Conservation (phyloP, 1,140 invertebrate genomes). For the Medauroidea extradentata region DNA sequence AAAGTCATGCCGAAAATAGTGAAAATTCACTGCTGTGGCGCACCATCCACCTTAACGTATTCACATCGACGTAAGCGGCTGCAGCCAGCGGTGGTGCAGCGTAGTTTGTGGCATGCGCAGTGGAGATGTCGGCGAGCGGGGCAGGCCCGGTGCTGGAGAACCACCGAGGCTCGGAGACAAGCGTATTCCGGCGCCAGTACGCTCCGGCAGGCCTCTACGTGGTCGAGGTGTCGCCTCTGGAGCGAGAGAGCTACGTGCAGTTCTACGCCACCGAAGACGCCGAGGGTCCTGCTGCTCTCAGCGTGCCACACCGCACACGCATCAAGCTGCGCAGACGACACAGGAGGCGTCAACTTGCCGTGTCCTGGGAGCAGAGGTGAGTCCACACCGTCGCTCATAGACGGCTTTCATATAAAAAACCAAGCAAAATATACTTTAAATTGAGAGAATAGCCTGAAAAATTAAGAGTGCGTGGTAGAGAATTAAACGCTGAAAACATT, state of each 20-base stretch:
- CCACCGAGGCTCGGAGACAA: neutral
- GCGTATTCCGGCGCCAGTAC: conserved; percentile 15
- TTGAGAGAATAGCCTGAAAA: too few relatives aligned
- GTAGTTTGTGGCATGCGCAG: neutral
- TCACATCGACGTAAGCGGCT: too few relatives aligned
- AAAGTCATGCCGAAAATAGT: too few relatives aligned
- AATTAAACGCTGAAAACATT: too few relatives aligned
- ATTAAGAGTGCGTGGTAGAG: too few relatives aligned
- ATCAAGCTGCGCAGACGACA: conserved; percentile 29
- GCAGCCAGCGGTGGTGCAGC: neutral
- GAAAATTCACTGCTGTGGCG: too few relatives aligned
- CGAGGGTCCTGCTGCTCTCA: conserved; percentile 30
- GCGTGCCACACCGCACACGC: conserved; percentile 21
- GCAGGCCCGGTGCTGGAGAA: too few relatives aligned
- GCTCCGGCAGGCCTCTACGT: conserved; percentile 25
- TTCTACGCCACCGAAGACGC: conserved; percentile 38
- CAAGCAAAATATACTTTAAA: too few relatives aligned
- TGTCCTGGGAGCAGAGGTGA: conserved; percentile 42
- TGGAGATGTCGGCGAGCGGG: conserved; percentile 8
- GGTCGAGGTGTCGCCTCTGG: conserved; percentile 27
- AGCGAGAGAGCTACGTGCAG: conserved; percentile 34
- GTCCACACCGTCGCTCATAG: too few relatives aligned
- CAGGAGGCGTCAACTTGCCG: conserved; percentile 32
- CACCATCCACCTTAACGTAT: too few relatives aligned
- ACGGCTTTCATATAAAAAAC: too few relatives aligned